Evolutionary conservation across 2,888 invertebrate genomes (phyloP).

Genomic region (Phortica magna): DNA sequence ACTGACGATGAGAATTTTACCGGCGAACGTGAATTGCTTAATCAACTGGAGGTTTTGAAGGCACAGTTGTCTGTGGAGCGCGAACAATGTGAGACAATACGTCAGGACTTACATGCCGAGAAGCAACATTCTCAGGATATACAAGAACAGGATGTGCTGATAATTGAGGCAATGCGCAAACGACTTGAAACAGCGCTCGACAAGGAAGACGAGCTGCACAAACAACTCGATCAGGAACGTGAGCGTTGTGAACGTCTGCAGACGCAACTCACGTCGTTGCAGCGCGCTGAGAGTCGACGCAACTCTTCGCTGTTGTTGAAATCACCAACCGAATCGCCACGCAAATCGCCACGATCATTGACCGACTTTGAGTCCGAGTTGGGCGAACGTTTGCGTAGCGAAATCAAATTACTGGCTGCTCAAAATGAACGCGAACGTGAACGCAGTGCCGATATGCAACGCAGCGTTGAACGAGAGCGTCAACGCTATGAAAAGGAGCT

Average conservation of each 20-base stretch:
- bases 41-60: constrained; percentile 70
- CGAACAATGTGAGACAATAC: constrained; percentile 79
- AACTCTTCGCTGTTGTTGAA: constrained; percentile 69
- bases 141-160: constrained; percentile 83
- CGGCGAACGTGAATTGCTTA: constrained; percentile 73
- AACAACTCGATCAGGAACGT: constrained; percentile 80
- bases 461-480: constrained; percentile 77
- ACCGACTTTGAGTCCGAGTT: constrained; percentile 78
- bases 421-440: constrained; percentile 80
- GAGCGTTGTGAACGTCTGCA: constrained; percentile 79
- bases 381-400: constrained; percentile 79
- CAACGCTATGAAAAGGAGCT: constrained; percentile 77
- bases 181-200: constrained; percentile 83
- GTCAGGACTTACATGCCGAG: constrained; percentile 81
- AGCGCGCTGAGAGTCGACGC: constrained; percentile 74
- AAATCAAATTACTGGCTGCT: constrained; percentile 79
- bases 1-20: constrained; percentile 75
- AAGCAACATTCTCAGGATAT: constrained; percentile 80
- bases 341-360: constrained; percentile 68
- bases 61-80: constrained; percentile 71
- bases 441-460: constrained; percentile 78
- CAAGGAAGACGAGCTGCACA: constrained; percentile 82
- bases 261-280: constrained; percentile 76
- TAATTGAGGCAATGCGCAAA: constrained; percentile 83
- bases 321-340: constrained; percentile 76